A percentile compares a stretch with the other conserved stretches of the same genome.
Evolutionary conservation across 2,113 vertebrate genomes (phyloP).

Genomic region (Stigmatopora nigra): DNA sequence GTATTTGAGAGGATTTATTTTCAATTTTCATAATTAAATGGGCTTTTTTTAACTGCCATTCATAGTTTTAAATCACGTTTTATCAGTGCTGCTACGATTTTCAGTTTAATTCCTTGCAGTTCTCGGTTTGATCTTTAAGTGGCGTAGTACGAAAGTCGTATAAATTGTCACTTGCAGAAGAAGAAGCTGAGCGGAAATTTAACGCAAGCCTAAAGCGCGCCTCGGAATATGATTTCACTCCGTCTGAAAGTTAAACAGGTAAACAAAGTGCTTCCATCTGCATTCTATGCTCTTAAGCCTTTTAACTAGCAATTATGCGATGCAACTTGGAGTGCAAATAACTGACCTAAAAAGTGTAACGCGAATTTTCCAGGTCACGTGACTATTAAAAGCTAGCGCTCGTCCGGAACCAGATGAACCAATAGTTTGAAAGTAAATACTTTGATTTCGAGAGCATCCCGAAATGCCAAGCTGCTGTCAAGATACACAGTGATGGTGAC

Average conservation of each 20-base stretch:
- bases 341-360: no score
- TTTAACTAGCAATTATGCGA: background rate
- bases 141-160: background rate
- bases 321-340: no score
- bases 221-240: conserved; percentile 5
- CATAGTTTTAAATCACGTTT: background rate
- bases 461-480: background rate
- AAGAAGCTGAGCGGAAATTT: conserved; percentile 44
- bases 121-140: fast-evolving
- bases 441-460: background rate
- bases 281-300: no score
- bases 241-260: conserved; percentile 33
- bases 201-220: conserved; percentile 33
- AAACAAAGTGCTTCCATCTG: background rate
- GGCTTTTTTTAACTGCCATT: background rate
- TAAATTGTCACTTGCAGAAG: background rate
- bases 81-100: background rate
- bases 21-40: background rate
- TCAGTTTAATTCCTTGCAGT: background rate
- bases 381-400: background rate
- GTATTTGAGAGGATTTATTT: background rate
- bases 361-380: conserved; percentile 14
- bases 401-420: background rate
- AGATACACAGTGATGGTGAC: background rate
- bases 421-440: background rate